Conservation (phyloP, 2,888 invertebrate species). For the Dasypogon diadema region DNA sequence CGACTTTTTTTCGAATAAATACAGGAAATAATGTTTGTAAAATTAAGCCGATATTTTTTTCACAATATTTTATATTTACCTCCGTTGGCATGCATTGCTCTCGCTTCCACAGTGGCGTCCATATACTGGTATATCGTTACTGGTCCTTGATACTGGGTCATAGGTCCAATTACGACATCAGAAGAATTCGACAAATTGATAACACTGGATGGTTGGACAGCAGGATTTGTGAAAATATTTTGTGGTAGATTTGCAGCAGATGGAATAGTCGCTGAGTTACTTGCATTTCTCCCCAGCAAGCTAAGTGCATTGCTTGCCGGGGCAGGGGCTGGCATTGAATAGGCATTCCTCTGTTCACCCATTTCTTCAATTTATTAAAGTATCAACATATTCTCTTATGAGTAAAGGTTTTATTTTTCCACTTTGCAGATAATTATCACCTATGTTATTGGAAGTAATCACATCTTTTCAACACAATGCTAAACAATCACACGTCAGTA, state of each 20-base stretch:
- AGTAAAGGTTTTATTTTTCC: too few species aligned
- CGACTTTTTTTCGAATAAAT: not conserved
- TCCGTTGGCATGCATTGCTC: constrained; percentile 64
- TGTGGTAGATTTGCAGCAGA: constrained; percentile 60
- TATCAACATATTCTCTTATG: too few species aligned
- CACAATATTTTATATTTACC: constrained; percentile 60
- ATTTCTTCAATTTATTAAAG: too few species aligned
- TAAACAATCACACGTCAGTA: too few species aligned
- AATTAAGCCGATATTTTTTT: too few species aligned
- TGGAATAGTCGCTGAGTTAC: constrained; percentile 59
- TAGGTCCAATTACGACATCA: constrained; percentile 71
- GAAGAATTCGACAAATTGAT: constrained; percentile 70
- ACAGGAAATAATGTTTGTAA: too few species aligned
- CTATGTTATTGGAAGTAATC: too few species aligned
- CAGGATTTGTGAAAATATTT: constrained; percentile 62
- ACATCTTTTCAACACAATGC: too few species aligned
- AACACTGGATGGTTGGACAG: constrained; percentile 65
- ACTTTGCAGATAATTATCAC: too few species aligned
- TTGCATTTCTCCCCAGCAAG: constrained; percentile 60
- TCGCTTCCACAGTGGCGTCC: constrained; percentile 66
- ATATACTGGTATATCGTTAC: constrained; percentile 70
- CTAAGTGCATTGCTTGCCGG: constrained; percentile 61
- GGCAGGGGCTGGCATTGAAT: constrained; percentile 57
- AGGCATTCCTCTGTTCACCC: too few species aligned
- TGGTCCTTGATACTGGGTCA: constrained; percentile 71